Percentiles rank a stretch among this genome's conserved stretches.
Evolutionary conservation across 1,140 invertebrate genomes (phyloP).

Genomic region (Cydia amplana): DNA sequence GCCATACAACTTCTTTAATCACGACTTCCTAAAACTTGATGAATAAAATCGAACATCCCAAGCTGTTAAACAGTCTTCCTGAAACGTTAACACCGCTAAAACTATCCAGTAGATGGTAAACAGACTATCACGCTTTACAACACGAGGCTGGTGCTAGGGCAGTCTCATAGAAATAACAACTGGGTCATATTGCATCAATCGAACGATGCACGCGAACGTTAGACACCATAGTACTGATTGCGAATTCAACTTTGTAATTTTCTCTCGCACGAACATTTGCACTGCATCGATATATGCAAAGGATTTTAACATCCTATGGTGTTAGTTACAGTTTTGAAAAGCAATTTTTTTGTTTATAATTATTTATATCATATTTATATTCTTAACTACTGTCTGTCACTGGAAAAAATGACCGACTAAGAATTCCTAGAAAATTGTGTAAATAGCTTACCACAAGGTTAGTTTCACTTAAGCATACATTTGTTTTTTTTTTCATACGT

Average conservation of each 20-base stretch:
- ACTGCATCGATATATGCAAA: not conserved
- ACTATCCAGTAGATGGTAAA: constrained; percentile 6
- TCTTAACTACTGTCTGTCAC: too few relatives aligned
- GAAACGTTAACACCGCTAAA: not conserved
- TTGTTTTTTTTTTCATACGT: not conserved
- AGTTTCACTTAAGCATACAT: too few relatives aligned
- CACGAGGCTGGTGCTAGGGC: constrained; percentile 38
- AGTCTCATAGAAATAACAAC: constrained; percentile 60
- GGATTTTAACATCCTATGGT: not conserved
- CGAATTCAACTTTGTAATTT: constrained; percentile 54
- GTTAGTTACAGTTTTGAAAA: not conserved
- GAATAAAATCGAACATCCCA: not conserved
- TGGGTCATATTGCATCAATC: constrained; percentile 68
- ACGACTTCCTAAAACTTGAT: not conserved
- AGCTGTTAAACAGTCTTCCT: not conserved
- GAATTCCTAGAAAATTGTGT: too few relatives aligned
- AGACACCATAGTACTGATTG: constrained; percentile 57
- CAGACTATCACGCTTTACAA: constrained; percentile 26
- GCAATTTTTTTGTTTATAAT: too few relatives aligned
- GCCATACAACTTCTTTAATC: not conserved
- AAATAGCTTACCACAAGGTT: too few relatives aligned
- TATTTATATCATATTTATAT: too few relatives aligned
- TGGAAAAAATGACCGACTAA: too few relatives aligned
- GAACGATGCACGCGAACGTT: constrained; percentile 59
- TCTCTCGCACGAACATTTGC: constrained; percentile 48